These are phyloP conservation scores for Indicator maculatus DNA, from an alignment of 2,113 vertebrate species.

Conservation along the genomic window DNA sequence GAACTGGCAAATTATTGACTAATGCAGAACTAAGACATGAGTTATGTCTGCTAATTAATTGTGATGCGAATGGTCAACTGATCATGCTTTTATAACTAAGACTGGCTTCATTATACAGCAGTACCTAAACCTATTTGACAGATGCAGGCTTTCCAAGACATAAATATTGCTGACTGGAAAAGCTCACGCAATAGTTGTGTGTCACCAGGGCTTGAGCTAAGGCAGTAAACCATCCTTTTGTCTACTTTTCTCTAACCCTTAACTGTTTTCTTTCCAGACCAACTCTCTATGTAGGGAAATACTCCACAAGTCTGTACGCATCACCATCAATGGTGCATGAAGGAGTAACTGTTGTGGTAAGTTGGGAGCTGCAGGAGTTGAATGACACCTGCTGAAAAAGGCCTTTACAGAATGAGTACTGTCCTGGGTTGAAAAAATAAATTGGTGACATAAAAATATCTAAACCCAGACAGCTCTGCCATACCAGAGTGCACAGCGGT, in stretches of 20 bases:
- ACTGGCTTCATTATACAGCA: not conserved
- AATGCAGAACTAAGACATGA: not conserved
- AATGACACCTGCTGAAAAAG: not conserved
- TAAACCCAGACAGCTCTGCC: not conserved
- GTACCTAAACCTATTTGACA: not conserved
- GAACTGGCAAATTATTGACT: not conserved
- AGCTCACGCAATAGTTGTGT: not conserved
- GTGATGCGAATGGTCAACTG: not conserved
- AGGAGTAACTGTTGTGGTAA: conserved; percentile 96
- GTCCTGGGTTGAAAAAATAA: not conserved
- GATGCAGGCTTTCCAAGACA: not conserved
- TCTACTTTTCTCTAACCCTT: not conserved
- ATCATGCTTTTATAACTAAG: not conserved
- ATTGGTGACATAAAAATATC: not conserved
- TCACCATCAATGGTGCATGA: conserved; percentile 95
- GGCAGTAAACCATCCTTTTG: not conserved
- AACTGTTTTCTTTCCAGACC: conserved; percentile 76
- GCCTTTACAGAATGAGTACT: not conserved
- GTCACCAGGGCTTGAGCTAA: not conserved
- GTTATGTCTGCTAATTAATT: not conserved
- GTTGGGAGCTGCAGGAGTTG: conserved; percentile 28
- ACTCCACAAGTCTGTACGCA: conserved; percentile 93
- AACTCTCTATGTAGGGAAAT: conserved; percentile 94
- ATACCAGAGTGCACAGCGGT: not conserved
- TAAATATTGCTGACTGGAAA: not conserved